phyloP scores from a whole-genome alignment of 2,888 invertebrate species.

The Cryptus viduatorius region DNA sequence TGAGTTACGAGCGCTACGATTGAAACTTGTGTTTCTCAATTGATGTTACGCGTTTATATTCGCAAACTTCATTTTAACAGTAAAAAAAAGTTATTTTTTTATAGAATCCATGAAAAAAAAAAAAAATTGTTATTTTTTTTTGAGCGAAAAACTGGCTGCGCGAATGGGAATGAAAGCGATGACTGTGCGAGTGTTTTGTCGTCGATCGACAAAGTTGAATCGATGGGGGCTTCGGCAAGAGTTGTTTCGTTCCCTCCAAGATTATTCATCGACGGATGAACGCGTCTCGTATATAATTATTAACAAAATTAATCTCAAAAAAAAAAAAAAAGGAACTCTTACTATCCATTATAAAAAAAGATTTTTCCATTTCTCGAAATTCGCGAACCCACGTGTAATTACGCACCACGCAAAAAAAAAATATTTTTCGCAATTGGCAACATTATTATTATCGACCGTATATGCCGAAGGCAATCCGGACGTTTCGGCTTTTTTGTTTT shows the following conservation, averaged over 20 bases:
- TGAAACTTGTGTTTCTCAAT: conserved; percentile 41
- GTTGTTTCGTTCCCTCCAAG: conserved; percentile 70
- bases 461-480: conserved; percentile 3
- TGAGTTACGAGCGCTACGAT: conserved; percentile 5
- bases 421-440: conserved; percentile 43
- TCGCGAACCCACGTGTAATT: neutral
- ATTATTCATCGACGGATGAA: conserved; percentile 69
- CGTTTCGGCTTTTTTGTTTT: conserved; percentile 12
- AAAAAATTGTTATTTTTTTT: too few species aligned
- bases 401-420: conserved; percentile 17
- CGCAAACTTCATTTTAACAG: neutral
- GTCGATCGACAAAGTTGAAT: conserved; percentile 35
- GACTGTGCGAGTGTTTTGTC: conserved; percentile 31
- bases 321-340: conserved; percentile 18
- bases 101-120: neutral
- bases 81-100: neutral
- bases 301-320: neutral
- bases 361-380: conserved; percentile 10
- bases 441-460: conserved; percentile 21
- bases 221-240: conserved; percentile 67
- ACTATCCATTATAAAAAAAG: neutral
- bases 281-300: neutral
- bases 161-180: conserved; percentile 67
- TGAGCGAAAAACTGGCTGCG: neutral
- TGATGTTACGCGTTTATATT: conserved; percentile 35